These are phyloP conservation scores for Allobates femoralis DNA, from an alignment of 2,797 vertebrate species.

Conservation along the genomic window DNA sequence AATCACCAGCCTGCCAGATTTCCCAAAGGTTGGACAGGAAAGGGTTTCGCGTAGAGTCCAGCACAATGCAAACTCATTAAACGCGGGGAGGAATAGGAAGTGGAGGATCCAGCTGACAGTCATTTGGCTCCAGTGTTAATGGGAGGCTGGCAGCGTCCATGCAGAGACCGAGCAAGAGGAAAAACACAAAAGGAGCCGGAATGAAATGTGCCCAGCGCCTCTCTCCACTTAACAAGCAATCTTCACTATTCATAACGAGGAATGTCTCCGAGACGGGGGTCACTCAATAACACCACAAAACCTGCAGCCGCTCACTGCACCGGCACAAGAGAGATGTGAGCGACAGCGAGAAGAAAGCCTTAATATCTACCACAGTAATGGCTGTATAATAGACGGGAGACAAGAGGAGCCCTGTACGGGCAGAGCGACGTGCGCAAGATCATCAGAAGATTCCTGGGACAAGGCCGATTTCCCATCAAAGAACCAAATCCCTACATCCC, in stretches of 20 bases:
- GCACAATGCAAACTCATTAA: constrained; percentile 64
- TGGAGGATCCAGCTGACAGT: constrained; percentile 62
- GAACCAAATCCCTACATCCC: constrained; percentile 4
- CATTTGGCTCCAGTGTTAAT: constrained; percentile 63
- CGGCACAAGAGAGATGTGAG: constrained; percentile 11
- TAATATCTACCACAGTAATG: constrained; percentile 34
- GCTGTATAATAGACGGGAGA: constrained; percentile 12
- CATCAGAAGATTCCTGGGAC: neutral
- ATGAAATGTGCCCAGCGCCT: constrained; percentile 63
- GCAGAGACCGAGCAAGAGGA: constrained; percentile 57
- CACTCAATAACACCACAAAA: constrained; percentile 45
- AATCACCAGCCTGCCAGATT: constrained; percentile 26
- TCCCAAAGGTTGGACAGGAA: constrained; percentile 44
- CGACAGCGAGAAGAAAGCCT: constrained; percentile 27
- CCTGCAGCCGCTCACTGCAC: constrained; percentile 28
- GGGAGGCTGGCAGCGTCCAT: constrained; percentile 61
- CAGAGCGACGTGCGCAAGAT: neutral
- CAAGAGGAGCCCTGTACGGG: neutral
- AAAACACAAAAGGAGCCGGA: constrained; percentile 63
- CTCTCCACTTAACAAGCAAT: constrained; percentile 63
- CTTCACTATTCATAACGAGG: constrained; percentile 61
- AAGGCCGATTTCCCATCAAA: neutral
- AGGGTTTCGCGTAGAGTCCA: constrained; percentile 55
- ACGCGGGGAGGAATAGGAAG: constrained; percentile 59
- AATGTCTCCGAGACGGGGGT: constrained; percentile 58